Evolutionary conservation across 1,140 invertebrate species (phyloP), one percentile per base, ranked within the genome.

Genomic region (Hypothenemus hampei): DNA sequence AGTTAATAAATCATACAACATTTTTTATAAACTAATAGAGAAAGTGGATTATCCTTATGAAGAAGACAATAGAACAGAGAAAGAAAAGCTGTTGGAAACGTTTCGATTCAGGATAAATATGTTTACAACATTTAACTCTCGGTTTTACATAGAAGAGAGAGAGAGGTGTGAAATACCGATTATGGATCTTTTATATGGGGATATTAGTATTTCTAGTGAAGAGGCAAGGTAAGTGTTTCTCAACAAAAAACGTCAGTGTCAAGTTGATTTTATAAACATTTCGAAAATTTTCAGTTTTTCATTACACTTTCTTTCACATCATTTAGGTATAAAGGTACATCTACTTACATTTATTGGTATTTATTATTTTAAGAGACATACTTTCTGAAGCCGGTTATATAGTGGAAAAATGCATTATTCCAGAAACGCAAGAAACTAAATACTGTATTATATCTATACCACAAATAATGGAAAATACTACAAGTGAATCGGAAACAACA

Each of bases 161-260:
- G 26, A 50, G 3, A 49, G 57, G 0, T 69, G 70, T 45, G 75
- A 79, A 66, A 67, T 81, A 53, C 71, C 78, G 4, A 50, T 82
- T 11, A 23, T 59, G 4, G 53, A 58, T 26, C 26, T 79, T 26
- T 45, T 73, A 8, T 50, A 62, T 11, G 60, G 65, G 43, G 62
- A 65, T n/a, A 65, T 65, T 41, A 54, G 60, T 24, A 63, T 71
- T 33, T 60, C 73, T 6, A 15, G 60, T 10, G 39, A 64, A 4
- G 57, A 65, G 29, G 57, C 75, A 21, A 57, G 61, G 68, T 68
- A 59, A 19, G 16, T 29, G 7, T 7, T 21, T n/a, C n/a, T n/a
- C n/a, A n/a, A n/a, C n/a, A n/a, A 4, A 15, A 44, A n/a, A 44
- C 15, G 21, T 44, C 41, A 24, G 11, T 44, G 18, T 26, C 41